Evolutionary conservation across 2,888 invertebrate species (phyloP), one percentile per base, ranked within the genome.

Genomic region (Brachylomia viminalis): DNA sequence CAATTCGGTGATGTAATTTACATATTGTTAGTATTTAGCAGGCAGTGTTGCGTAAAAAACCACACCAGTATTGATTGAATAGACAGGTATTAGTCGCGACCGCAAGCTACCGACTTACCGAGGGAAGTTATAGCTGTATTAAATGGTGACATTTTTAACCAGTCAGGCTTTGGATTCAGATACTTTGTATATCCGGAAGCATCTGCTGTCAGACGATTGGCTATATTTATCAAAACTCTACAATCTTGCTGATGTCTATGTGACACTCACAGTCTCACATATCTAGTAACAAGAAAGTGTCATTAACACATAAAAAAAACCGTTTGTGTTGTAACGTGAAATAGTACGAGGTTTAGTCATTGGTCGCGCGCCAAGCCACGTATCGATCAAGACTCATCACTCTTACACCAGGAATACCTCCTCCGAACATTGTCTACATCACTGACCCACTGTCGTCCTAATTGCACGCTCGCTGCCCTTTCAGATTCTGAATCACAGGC

Each of bases 401-500:
- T 75, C 77, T 72, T 80, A 78, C 87, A 87, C 65, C 72, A 85
- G 79, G 79, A 87, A 88, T 82, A 87, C 81, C 81, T 72, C 84
- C 87, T 79, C 75, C 66, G 76, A 78, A 80, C 90, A 89, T 89
- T 84, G 89, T 86, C 81, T 83, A 89, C 90, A 91, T 92, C 89
- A 87, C 89, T 91, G 92, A 92, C 91, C 92, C 92, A 92, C 90
- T 91, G 89, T 90, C 85, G 92, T 90, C 90, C 91, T 92, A 90
- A 91, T 93, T 92, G 90, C 89, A 89, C 88, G 86, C 88, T 83
- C 75, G 49, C 73, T 91, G 90, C 92, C 92, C 94, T 94, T 94
- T 93, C 82, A 85, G 79, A 90, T 84, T 89, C 87, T 93, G 93
- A 95, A 91, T 94, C 94, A 93, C 89, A 82, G 77, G 85, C 91